Conservation (phyloP, 2,888 invertebrate genomes). For the Acleris sparsana region DNA sequence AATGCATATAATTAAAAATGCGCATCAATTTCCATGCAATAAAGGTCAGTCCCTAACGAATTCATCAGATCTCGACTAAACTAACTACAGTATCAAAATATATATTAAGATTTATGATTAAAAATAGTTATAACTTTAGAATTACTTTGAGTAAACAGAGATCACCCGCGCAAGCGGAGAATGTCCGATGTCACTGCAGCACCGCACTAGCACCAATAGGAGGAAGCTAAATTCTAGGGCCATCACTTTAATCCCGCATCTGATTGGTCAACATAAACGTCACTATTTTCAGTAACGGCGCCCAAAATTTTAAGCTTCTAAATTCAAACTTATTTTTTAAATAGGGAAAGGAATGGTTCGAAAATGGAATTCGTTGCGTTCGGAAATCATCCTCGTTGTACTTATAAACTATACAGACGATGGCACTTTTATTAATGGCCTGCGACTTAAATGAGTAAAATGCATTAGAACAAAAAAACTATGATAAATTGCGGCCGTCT, state of each 20-base stretch:
- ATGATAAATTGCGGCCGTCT: constrained; percentile 53
- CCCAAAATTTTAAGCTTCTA: constrained; percentile 23
- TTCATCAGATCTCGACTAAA: constrained; percentile 48
- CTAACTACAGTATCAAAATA: constrained; percentile 67
- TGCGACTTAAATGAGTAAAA: constrained; percentile 82
- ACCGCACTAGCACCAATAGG: constrained; percentile 62
- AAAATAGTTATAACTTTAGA: constrained; percentile 59
- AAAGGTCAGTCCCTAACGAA: constrained; percentile 48
- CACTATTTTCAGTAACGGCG: constrained; percentile 13
- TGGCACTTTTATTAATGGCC: constrained; percentile 82
- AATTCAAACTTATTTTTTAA: constrained; percentile 14
- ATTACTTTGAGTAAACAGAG: constrained; percentile 73
- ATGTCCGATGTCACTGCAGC: constrained; percentile 63
- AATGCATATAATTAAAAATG: constrained; percentile 21
- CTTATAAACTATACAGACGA: constrained; percentile 78
- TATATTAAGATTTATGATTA: constrained; percentile 65
- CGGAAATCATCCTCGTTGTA: constrained; percentile 66
- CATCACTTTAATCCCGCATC: constrained; percentile 12
- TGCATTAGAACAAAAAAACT: constrained; percentile 76
- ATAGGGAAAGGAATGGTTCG: constrained; percentile 32
- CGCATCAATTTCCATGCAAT: constrained; percentile 19
- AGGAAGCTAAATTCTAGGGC: constrained; percentile 40
- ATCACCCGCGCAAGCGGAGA: constrained; percentile 67
- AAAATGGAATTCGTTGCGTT: constrained; percentile 38
- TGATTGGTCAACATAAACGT: constrained; percentile 15